Evolutionary conservation across 1,140 invertebrate species (phyloP).

Genomic region (Tenebrio molitor): DNA sequence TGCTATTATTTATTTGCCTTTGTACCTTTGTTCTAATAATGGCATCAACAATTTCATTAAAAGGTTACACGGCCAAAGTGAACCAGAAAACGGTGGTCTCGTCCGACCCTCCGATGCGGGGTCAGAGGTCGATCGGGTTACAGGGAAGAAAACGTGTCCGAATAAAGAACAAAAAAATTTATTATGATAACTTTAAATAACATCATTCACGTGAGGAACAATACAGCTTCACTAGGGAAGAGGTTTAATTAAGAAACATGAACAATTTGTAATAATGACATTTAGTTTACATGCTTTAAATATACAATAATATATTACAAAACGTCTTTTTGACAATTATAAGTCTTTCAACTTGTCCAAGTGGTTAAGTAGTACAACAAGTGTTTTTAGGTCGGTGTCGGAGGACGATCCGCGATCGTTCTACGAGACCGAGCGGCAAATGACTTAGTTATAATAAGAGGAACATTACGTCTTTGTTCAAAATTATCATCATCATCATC

Average conservation of each 20-base stretch:
- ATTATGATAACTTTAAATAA: conserved; percentile 65
- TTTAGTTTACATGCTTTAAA: conserved; percentile 63
- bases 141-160: not conserved
- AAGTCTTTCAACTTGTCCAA: conserved; percentile 64
- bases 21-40: too few species aligned
- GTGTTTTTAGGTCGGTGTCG: conserved; percentile 48
- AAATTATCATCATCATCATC: conserved; percentile 64
- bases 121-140: too few species aligned
- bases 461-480: conserved; percentile 68
- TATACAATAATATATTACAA: conserved; percentile 65
- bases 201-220: conserved; percentile 65
- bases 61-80: conserved; percentile 5
- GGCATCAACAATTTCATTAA: conserved; percentile 20
- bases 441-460: conserved; percentile 69
- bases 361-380: conserved; percentile 62
- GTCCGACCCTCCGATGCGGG: not conserved
- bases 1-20: conserved; percentile 36
- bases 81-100: not conserved
- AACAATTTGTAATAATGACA: conserved; percentile 63
- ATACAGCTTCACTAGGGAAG: conserved; percentile 65
- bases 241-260: conserved; percentile 64
- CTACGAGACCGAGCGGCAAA: conserved; percentile 52
- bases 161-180: conserved; percentile 63
- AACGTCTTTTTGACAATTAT: conserved; percentile 62
- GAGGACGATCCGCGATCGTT: conserved; percentile 35